Conservation (phyloP, 2,888 invertebrate genomes). For the Phytoseiulus persimilis region DNA sequence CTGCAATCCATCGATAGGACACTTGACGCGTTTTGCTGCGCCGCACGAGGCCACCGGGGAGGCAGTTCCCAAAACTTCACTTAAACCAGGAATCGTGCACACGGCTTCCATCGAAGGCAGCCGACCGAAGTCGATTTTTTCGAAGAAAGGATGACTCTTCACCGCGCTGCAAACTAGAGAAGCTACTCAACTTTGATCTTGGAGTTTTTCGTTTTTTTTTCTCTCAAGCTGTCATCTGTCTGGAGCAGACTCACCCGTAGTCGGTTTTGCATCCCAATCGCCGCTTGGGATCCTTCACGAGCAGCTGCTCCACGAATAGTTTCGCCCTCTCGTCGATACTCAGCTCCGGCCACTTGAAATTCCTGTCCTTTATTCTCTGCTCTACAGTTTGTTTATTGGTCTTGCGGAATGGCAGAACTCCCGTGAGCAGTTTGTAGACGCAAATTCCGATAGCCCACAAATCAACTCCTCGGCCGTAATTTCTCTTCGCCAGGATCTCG, state of each 20-base stretch:
- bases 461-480: background rate
- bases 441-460: slow-evolving; percentile 11
- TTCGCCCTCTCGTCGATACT: background rate
- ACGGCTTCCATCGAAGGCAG: background rate
- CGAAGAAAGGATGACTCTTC: background rate
- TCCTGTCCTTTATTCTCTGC: background rate
- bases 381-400: background rate
- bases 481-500: background rate
- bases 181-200: background rate
- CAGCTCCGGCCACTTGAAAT: background rate
- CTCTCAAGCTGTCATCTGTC: background rate
- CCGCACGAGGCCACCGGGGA: background rate
- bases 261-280: background rate
- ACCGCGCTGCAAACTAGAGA: background rate
- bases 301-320: background rate
- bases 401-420: background rate
- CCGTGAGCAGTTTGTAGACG: background rate
- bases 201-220: background rate
- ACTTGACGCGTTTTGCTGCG: background rate
- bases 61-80: background rate
- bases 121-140: background rate
- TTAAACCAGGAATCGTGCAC: background rate
- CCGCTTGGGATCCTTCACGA: background rate
- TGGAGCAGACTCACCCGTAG: background rate
- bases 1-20: background rate